A percentile compares a stretch with the other conserved stretches of the same genome.
phyloP scores from a whole-genome alignment of 2,113 vertebrate species.

The Solea solea region DNA sequence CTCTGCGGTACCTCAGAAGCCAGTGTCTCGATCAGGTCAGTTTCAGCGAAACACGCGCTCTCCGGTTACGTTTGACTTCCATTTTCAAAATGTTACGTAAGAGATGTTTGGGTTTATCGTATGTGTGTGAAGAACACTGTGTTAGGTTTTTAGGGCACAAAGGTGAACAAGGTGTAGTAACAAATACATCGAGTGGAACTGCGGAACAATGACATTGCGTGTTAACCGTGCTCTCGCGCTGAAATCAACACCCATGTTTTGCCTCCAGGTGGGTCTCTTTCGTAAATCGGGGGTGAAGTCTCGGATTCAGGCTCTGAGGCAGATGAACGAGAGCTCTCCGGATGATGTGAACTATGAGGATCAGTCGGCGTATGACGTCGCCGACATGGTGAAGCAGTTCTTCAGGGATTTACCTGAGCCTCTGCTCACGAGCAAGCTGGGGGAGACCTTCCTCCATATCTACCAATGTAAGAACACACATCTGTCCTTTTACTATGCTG shows the following conservation, averaged over 20 bases:
- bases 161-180: background rate
- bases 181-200: background rate
- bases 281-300: constrained; percentile 98
- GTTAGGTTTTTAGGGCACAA: constrained; percentile 13
- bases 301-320: constrained; percentile 93
- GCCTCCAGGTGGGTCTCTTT: constrained; percentile 92
- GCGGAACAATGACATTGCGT: background rate
- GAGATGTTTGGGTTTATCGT: constrained; percentile 1
- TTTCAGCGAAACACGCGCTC: background rate
- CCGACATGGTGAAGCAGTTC: constrained; percentile 98
- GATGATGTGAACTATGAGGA: constrained; percentile 94
- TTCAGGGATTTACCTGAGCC: constrained; percentile 97
- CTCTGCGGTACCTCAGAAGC: constrained; percentile 89
- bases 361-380: constrained; percentile 96
- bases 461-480: constrained; percentile 90
- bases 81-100: constrained; percentile 17
- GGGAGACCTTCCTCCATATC: constrained; percentile 97
- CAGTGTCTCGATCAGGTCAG: constrained; percentile 96
- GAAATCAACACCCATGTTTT: constrained; percentile 9
- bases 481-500: background rate
- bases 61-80: constrained; percentile 3
- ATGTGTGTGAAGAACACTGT: background rate
- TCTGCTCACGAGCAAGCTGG: constrained; percentile 95
- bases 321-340: constrained; percentile 94
- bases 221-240: background rate